These are phyloP conservation scores for Syngnathus scovelli DNA, from an alignment of 2,113 vertebrate species.

Conservation along the genomic window DNA sequence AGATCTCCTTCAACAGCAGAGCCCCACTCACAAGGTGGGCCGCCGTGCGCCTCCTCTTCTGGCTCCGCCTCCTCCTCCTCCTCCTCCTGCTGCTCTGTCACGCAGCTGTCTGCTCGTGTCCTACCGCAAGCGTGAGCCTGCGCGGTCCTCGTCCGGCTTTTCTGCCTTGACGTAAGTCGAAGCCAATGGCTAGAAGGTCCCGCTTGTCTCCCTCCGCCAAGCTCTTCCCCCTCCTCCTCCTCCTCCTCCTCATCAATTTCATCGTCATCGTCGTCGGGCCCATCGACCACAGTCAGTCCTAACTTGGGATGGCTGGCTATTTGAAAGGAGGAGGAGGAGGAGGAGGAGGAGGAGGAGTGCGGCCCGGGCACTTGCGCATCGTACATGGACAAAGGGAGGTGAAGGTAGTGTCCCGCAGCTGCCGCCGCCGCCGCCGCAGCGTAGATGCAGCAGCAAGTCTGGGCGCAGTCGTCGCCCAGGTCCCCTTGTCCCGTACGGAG, in stretches of 20 bases:
- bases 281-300: conserved; percentile 64
- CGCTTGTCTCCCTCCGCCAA: conserved; percentile 29
- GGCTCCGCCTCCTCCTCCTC: conserved; percentile 18
- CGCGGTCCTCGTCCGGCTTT: conserved; percentile 54
- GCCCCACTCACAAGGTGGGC: conserved; percentile 38
- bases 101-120: conserved; percentile 67
- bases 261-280: conserved; percentile 61
- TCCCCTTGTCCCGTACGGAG: conserved; percentile 71
- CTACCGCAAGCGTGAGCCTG: conserved; percentile 36
- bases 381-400: conserved; percentile 81
- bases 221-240: conserved; percentile 44
- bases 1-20: conserved; percentile 65
- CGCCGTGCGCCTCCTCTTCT: conserved; percentile 69
- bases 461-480: conserved; percentile 73
- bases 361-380: conserved; percentile 63
- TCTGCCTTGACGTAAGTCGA: conserved; percentile 54
- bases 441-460: conserved; percentile 90
- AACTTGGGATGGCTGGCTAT: conserved; percentile 61
- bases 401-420: conserved; percentile 83
- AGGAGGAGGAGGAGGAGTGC: conserved; percentile 52
- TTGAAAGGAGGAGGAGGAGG: conserved; percentile 21
- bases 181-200: conserved; percentile 49
- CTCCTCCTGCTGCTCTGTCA: conserved; percentile 38
- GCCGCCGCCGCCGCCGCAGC: conserved; percentile 75
- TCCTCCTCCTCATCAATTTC: conserved; percentile 28